A percentile compares a stretch with the other conserved stretches of the same genome.
Evolutionary conservation across 2,888 invertebrate genomes (phyloP).

Genomic region (Calameuta filiformis): DNA sequence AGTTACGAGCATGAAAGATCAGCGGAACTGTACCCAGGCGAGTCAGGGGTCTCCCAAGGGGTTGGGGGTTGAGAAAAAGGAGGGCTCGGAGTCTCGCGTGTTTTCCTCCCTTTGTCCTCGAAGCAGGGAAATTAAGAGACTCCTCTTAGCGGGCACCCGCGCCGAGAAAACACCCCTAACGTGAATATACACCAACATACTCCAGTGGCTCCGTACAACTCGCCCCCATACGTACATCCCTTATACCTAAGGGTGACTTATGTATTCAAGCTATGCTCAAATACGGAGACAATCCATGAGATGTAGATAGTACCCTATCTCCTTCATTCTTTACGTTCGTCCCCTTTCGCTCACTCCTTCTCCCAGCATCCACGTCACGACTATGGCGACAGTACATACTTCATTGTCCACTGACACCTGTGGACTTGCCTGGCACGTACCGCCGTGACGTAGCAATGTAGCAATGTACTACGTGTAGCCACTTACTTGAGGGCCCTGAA

Average conservation of each 20-base stretch:
- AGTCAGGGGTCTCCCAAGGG: no score
- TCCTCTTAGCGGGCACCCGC: conserved; percentile 38
- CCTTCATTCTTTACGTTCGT: conserved; percentile 12
- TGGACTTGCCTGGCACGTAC: conserved; percentile 52
- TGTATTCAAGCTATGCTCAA: no score
- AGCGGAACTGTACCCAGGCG: no score
- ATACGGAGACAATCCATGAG: no score
- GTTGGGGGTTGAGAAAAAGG: no score
- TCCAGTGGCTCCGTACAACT: no score
- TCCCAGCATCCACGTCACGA: conserved; percentile 13
- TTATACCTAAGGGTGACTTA: no score
- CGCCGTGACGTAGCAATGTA: no score
- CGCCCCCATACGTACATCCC: no score
- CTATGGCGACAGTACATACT: conserved; percentile 31
- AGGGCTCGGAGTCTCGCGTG: conserved; percentile 18
- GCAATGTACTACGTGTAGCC: conserved; percentile 41
- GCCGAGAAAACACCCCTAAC: neutral
- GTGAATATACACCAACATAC: no score
- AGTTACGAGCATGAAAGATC: no score
- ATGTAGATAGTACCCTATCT: no score
- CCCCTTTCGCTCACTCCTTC: neutral
- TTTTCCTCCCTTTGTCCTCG: conserved; percentile 37
- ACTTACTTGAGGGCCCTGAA: conserved; percentile 39
- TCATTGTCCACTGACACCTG: conserved; percentile 65
- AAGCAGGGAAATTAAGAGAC: conserved; percentile 60